Evolutionary conservation across 1,140 invertebrate species (phyloP), one percentile per base, ranked within the genome.

Genomic region (Scaptomyza montana): DNA sequence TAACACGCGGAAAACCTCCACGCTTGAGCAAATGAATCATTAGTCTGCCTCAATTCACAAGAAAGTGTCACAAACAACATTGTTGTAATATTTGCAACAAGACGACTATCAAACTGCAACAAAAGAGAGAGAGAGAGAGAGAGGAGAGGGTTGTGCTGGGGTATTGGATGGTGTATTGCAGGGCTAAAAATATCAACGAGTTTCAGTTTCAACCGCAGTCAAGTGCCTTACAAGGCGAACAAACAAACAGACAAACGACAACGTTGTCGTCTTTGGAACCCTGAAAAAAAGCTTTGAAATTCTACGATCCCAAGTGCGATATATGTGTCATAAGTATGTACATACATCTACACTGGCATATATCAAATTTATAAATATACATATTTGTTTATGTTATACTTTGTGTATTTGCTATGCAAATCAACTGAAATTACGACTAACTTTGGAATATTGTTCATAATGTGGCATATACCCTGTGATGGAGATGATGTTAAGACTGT

Each of bases 151-250:
- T 16, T 16, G 16, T 16, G 16, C 16, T 2, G 21, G 10, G 25
- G 8, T 21, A 39, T n/a, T n/a, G n/a, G n/a, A n/a, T n/a, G 12
- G n/a, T n/a, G 54, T 51, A 43, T 43, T 5, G 54, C 56, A 77
- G 74, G 69, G 63, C 76, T 84, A 77, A 73, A 84, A 84, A 84
- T 80, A 77, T 57, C 56, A 54, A 59, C 66, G 21, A 64, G 82
- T 82, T 76, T 87, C 78, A 82, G 67, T 86, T 86, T 82, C 82
- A 78, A 82, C 82, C 82, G 78, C 82, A 85, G 41, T 59, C 81
- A 82, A 86, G 84, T 86, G 82, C 65, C 78, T 49, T 46, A 73
- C 78, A 86, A 86, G 82, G 82, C 80, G 25, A 9, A 45, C 39
- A n/a, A 43, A n/a, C 12, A 43, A 41, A n/a, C 39, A 41, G 57